A percentile compares a stretch with the other conserved stretches of the same genome.
These are phyloP conservation scores for Drosophila santomea DNA, from an alignment of 1,140 invertebrate genomes.

Conservation along the genomic window DNA sequence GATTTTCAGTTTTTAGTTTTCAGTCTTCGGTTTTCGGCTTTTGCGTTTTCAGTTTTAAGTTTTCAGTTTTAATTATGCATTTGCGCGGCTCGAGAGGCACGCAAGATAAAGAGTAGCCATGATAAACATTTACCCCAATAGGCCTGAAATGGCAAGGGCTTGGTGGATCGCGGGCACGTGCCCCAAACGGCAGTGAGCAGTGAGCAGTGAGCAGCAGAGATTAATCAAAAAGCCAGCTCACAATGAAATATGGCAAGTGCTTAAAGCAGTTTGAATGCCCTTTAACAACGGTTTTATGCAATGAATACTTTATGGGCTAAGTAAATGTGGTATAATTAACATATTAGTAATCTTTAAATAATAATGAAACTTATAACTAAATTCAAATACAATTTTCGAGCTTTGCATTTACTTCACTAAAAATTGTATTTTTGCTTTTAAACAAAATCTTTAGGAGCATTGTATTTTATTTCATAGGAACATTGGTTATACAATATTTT, in stretches of 20 bases:
- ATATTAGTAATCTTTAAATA: no score
- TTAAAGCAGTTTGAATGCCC: not conserved
- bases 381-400: no score
- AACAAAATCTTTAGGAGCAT: no score
- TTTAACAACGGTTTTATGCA: no score
- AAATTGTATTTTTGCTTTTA: no score
- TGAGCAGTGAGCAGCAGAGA: slow-evolving; percentile 13
- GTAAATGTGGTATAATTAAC: no score
- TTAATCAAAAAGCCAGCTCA: slow-evolving; percentile 32
- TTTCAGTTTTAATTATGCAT: slow-evolving; percentile 56
- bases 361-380: no score
- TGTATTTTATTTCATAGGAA: no score
- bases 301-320: no score
- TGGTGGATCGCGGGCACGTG: slow-evolving; percentile 30
- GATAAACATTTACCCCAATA: slow-evolving; percentile 53
- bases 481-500: no score
- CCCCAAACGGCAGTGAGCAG: slow-evolving; percentile 22
- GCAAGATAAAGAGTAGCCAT: slow-evolving; percentile 41
- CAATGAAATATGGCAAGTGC: slow-evolving; percentile 26
- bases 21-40: slow-evolving; percentile 15
- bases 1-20: slow-evolving; percentile 1
- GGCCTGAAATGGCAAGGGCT: slow-evolving; percentile 59
- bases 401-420: no score
- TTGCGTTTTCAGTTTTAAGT: not conserved
- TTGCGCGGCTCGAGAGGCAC: slow-evolving; percentile 47